Evolutionary conservation across 1,140 invertebrate species (phyloP).

Genomic region (Leptopilina boulardi): DNA sequence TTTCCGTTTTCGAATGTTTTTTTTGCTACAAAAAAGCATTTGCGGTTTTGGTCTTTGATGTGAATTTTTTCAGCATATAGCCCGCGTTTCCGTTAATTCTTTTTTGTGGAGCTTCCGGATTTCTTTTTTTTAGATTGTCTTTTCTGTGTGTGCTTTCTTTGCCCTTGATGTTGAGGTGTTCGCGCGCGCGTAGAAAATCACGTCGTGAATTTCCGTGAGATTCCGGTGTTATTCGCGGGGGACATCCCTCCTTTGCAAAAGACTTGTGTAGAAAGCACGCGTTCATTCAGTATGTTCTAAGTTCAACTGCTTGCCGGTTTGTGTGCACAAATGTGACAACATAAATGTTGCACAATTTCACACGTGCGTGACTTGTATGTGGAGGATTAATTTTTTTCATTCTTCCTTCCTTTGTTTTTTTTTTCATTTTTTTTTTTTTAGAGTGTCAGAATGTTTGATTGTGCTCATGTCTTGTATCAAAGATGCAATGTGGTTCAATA

Average conservation of each 20-base stretch:
- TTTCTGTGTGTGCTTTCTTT: slow-evolving; percentile 5
- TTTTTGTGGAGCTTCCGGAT: background rate
- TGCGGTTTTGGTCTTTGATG: background rate
- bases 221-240: background rate
- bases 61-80: background rate
- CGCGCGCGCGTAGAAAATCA: slow-evolving; percentile 22
- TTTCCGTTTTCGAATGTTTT: too few species aligned
- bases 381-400: too few species aligned
- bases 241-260: slow-evolving; percentile 7
- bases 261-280: slow-evolving; percentile 25
- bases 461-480: background rate
- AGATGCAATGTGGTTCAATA: background rate
- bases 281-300: slow-evolving; percentile 30
- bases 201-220: slow-evolving; percentile 13
- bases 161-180: background rate
- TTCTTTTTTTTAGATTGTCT: slow-evolving; percentile 2
- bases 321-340: slow-evolving; percentile 8
- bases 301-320: slow-evolving; percentile 15
- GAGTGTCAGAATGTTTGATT: slow-evolving; percentile 17
- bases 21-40: background rate
- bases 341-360: background rate
- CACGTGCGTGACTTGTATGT: slow-evolving; percentile 16
- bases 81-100: background rate
- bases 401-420: too few species aligned
- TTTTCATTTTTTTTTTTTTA: too few species aligned